Evolutionary conservation across 1,140 invertebrate species (phyloP).

Genomic region (Rhopalosiphum padi): DNA sequence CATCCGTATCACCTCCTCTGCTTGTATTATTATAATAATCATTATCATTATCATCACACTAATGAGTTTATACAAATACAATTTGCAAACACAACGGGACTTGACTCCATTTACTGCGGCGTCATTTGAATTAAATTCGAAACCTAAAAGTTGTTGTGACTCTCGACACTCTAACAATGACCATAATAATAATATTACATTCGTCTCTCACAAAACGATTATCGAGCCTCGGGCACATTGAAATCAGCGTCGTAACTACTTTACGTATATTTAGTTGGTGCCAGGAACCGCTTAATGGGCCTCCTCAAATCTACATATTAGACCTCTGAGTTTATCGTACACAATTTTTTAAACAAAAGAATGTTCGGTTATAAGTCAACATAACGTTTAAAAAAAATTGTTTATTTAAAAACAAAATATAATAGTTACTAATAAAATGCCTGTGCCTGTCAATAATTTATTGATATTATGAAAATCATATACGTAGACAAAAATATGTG

Average conservation of each 20-base stretch:
- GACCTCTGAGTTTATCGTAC: background rate
- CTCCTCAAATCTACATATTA: background rate
- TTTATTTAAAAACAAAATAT: background rate
- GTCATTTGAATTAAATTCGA: slow-evolving; percentile 4
- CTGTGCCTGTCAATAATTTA: too few species aligned
- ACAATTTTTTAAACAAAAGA: background rate
- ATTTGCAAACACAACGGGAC: background rate
- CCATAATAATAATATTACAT: background rate
- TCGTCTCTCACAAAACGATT: background rate
- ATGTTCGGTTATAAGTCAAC: background rate
- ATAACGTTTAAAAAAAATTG: background rate
- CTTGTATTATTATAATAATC: background rate
- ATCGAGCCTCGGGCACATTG: background rate
- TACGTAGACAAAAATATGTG: too few species aligned
- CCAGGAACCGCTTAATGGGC: background rate
- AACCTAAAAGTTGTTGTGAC: background rate
- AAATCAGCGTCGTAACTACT: background rate
- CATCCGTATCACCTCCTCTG: too few species aligned
- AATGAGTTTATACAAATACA: background rate
- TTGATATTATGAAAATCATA: too few species aligned
- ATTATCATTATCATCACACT: background rate
- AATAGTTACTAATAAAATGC: background rate
- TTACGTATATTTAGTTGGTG: background rate
- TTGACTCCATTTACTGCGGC: background rate
- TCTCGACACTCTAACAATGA: background rate